Evolutionary conservation across 2,113 vertebrate genomes (phyloP).

Genomic region (Crotophaga sulcirostris): DNA sequence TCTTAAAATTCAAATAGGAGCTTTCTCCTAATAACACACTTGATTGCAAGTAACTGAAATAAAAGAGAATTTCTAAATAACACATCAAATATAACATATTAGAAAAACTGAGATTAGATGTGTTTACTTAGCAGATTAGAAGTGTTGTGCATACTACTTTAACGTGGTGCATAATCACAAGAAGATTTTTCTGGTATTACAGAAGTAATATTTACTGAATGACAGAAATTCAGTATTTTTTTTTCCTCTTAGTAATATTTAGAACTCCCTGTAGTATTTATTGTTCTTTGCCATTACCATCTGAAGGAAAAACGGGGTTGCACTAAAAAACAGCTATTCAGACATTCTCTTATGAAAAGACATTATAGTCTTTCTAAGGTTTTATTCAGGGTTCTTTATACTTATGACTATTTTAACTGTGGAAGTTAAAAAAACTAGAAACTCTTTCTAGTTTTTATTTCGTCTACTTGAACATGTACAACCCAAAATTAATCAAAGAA

Average conservation of each 20-base stretch:
- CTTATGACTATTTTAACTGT: not conserved
- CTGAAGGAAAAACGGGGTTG: not conserved
- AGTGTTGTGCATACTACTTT: not conserved
- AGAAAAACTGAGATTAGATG: not conserved
- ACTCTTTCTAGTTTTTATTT: not conserved
- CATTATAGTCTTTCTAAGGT: not conserved
- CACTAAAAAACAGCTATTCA: not conserved
- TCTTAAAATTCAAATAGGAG: not conserved
- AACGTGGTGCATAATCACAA: not conserved
- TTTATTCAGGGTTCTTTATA: not conserved
- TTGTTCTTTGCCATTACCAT: not conserved
- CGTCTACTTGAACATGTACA: not conserved
- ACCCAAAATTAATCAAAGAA: not conserved
- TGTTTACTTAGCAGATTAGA: not conserved
- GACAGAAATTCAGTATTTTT: not conserved
- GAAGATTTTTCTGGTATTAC: not conserved
- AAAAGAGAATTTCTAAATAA: not conserved
- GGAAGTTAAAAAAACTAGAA: too few species aligned
- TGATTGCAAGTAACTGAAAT: not conserved
- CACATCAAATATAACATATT: not conserved
- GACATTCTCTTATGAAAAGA: not conserved
- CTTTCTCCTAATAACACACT: not conserved
- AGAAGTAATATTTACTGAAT: not conserved
- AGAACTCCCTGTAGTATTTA: not conserved
- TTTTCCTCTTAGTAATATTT: not conserved